Percentiles rank a stretch among this genome's conserved stretches.
Evolutionary conservation across 2,113 vertebrate species (phyloP).

Genomic region (Pomatorhinus ruficollis): DNA sequence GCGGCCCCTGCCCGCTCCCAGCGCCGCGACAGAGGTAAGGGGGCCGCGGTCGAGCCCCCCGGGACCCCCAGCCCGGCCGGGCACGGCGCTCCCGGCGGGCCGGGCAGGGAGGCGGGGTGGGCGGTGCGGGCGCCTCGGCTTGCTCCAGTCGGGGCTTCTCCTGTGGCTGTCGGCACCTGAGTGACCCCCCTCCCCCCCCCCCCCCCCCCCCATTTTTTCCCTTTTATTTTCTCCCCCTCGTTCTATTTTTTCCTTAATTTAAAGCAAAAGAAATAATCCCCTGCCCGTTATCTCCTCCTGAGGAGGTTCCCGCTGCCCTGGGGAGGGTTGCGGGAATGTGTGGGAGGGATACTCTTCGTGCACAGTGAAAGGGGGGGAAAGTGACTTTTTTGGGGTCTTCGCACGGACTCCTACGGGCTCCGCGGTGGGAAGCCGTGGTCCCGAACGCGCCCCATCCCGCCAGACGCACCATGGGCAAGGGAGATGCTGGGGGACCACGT

Average conservation of each 20-base stretch:
- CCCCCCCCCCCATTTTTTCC: neutral
- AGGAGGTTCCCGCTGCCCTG: neutral
- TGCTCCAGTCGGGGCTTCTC: neutral
- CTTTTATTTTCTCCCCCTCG: neutral
- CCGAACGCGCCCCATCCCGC: accelerated
- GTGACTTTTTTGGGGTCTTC: neutral
- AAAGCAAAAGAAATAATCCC: neutral
- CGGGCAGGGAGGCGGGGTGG: neutral
- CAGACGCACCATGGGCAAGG: neutral
- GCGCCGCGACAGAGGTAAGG: neutral
- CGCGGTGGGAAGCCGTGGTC: accelerated
- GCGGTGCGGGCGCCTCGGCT: neutral
- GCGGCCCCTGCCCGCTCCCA: neutral
- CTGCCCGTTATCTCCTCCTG: neutral
- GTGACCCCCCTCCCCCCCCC: neutral
- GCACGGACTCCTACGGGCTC: accelerated
- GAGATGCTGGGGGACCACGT: accelerated
- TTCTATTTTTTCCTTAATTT: neutral
- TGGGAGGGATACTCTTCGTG: neutral
- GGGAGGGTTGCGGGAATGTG: neutral
- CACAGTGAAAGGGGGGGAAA: too few species aligned
- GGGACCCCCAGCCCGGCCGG: neutral
- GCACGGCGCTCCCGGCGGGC: neutral
- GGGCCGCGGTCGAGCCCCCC: neutral
- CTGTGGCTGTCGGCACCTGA: neutral